Evolutionary conservation across 2,113 vertebrate genomes (phyloP).

Genomic region (Sylvia atricapilla): DNA sequence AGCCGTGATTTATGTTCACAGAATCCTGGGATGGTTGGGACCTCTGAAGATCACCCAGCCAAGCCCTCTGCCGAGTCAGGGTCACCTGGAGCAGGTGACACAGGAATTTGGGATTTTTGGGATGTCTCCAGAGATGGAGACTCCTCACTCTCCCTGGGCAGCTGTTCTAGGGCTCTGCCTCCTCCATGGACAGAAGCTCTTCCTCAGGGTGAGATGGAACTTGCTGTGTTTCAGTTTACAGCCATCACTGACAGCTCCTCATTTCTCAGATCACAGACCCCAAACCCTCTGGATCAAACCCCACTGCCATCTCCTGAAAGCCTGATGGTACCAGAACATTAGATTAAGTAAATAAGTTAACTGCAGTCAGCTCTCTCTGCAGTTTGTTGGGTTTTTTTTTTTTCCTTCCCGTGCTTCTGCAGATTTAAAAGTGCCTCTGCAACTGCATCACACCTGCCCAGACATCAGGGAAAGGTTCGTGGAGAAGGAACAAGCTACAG

Average conservation of each 20-base stretch:
- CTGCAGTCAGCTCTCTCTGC: background rate
- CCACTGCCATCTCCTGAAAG: background rate
- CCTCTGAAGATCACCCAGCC: background rate
- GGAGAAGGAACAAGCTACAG: background rate
- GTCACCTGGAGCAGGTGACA: background rate
- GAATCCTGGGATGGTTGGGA: background rate
- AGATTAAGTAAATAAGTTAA: background rate
- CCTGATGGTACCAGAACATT: background rate
- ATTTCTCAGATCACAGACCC: background rate
- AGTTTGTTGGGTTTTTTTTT: too few species aligned
- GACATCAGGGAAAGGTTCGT: background rate
- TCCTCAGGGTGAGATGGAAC: background rate
- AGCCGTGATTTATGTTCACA: background rate
- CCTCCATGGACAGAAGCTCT: background rate
- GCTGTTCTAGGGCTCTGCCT: background rate
- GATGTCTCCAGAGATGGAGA: background rate
- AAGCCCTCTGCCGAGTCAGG: background rate
- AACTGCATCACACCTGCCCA: background rate
- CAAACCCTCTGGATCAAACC: background rate
- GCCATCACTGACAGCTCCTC: background rate
- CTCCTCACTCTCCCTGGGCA: background rate
- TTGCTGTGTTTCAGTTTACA: background rate
- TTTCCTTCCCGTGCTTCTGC: background rate
- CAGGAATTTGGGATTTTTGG: background rate
- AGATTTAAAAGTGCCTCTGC: background rate